These are phyloP conservation scores for Drosophila ustulata DNA, from an alignment of 2,888 invertebrate genomes.

Conservation along the genomic window DNA sequence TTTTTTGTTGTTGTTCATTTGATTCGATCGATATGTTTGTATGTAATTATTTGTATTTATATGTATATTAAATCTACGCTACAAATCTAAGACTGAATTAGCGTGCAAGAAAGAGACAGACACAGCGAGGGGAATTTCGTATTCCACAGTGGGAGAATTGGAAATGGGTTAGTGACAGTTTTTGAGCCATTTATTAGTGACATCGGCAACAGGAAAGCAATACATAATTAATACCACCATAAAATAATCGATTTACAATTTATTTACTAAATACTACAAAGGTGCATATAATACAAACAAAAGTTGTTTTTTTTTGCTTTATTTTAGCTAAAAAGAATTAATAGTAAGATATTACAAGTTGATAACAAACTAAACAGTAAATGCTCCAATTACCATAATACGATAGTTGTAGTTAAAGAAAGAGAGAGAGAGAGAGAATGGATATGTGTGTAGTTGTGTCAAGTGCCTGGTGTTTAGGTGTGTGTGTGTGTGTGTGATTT, in stretches of 20 bases:
- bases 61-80: constrained; percentile 9
- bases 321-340: constrained; percentile 56
- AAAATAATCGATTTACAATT: constrained; percentile 49
- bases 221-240: constrained; percentile 38
- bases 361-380: constrained; percentile 24
- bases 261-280: constrained; percentile 62
- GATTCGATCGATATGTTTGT: constrained; percentile 1
- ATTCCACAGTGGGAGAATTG: constrained; percentile 3
- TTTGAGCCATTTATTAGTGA: constrained; percentile 1
- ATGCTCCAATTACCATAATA: constrained; percentile 36
- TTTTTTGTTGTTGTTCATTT: constrained; percentile 5
- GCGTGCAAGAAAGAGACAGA: constrained; percentile 29
- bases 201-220: not conserved
- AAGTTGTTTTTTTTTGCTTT: constrained; percentile 40
- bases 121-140: constrained; percentile 22
- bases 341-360: constrained; percentile 20
- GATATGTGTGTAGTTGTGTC: constrained; percentile 20
- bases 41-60: constrained; percentile 31
- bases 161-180: not conserved
- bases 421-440: constrained; percentile 6
- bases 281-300: constrained; percentile 75
- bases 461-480: constrained; percentile 16
- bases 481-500: constrained; percentile 8
- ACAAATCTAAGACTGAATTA: constrained; percentile 11
- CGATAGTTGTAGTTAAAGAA: not conserved